These are phyloP conservation scores for Bombylius discolor DNA, from an alignment of 2,888 invertebrate species.

Conservation along the genomic window DNA sequence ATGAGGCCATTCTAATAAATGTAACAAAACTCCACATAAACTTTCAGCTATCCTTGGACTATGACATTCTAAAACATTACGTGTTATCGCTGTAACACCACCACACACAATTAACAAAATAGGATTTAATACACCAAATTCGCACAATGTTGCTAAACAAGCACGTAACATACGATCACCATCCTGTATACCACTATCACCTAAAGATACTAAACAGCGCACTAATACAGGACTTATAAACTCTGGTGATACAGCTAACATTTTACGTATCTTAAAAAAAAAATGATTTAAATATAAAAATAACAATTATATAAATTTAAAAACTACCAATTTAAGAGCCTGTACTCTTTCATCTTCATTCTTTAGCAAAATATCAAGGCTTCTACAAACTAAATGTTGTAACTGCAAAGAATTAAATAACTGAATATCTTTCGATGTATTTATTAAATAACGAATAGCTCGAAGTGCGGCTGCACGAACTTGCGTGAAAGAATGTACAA, in stretches of 20 bases:
- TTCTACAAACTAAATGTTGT: constrained; percentile 69
- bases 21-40: constrained; percentile 72
- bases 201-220: constrained; percentile 69
- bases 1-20: constrained; percentile 70
- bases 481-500: constrained; percentile 78
- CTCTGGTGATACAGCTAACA: constrained; percentile 50
- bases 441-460: constrained; percentile 71
- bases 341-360: constrained; percentile 90
- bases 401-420: constrained; percentile 68
- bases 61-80: constrained; percentile 73
- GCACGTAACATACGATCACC: constrained; percentile 73
- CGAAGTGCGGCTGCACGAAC: constrained; percentile 80
- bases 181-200: constrained; percentile 57
- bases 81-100: constrained; percentile 68
- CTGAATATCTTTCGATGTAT: constrained; percentile 62
- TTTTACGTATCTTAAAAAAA: constrained; percentile 36
- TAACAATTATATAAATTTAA: background rate
- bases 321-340: constrained; percentile 64
- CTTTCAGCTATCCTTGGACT: constrained; percentile 85
- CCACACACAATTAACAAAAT: constrained; percentile 65
- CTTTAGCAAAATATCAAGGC: constrained; percentile 76
- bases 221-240: constrained; percentile 63
- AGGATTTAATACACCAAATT: constrained; percentile 77
- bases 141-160: constrained; percentile 76
- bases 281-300: background rate